Evolutionary conservation across 2,797 vertebrate genomes (phyloP).

Genomic region (Anguilla obscura): DNA sequence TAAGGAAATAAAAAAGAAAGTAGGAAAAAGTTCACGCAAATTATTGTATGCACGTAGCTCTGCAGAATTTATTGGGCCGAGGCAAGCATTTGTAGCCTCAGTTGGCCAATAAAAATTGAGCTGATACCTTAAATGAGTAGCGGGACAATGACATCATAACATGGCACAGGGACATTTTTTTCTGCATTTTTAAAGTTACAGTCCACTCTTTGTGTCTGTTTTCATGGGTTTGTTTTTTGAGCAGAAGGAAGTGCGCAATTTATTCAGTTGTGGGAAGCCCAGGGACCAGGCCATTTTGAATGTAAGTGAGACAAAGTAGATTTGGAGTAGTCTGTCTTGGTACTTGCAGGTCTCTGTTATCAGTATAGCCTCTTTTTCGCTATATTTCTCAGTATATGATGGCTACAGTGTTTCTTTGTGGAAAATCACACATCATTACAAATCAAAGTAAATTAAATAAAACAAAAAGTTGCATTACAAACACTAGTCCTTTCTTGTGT

Average conservation of each 20-base stretch:
- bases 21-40: conserved; percentile 61
- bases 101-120: conserved; percentile 59
- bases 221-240: conserved; percentile 23
- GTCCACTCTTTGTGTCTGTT: conserved; percentile 46
- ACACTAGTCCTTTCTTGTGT: neutral
- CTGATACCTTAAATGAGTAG: conserved; percentile 68
- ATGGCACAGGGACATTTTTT: conserved; percentile 55
- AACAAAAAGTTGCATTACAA: neutral
- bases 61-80: conserved; percentile 68
- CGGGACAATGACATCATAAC: conserved; percentile 72
- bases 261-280: conserved; percentile 20
- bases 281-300: conserved; percentile 18
- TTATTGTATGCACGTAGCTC: conserved; percentile 58
- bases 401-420: neutral
- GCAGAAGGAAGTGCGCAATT: conserved; percentile 37
- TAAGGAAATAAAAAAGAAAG: conserved; percentile 49
- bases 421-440: neutral
- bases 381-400: neutral
- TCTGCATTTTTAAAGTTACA: conserved; percentile 55
- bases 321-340: neutral
- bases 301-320: neutral
- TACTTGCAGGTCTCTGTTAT: neutral
- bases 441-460: neutral
- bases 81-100: conserved; percentile 57
- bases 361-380: neutral